These are phyloP conservation scores for Planiliza haematocheilus DNA, from an alignment of 2,113 vertebrate species.

Conservation along the genomic window DNA sequence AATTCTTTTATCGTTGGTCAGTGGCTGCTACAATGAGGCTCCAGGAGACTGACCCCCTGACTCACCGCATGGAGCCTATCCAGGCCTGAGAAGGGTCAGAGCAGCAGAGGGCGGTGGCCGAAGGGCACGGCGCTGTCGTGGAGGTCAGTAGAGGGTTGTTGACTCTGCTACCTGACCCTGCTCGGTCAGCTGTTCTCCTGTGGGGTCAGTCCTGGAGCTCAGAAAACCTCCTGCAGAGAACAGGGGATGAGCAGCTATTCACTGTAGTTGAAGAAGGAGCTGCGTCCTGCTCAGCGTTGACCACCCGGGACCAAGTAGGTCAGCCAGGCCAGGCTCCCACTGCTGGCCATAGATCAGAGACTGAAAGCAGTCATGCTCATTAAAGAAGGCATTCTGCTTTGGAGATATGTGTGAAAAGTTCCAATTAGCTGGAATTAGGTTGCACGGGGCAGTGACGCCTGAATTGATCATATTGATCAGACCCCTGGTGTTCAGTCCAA, in stretches of 20 bases:
- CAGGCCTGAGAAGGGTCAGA: slow-evolving; percentile 68
- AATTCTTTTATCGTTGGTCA: slow-evolving; percentile 75
- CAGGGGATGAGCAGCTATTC: slow-evolving; percentile 73
- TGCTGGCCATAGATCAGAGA: slow-evolving; percentile 61
- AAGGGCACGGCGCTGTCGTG: slow-evolving; percentile 52
- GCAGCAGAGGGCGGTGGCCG: slow-evolving; percentile 47
- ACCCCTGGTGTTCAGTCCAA: slow-evolving; percentile 28
- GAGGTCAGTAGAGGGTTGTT: slow-evolving; percentile 60
- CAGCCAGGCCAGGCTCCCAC: slow-evolving; percentile 69
- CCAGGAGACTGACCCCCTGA: slow-evolving; percentile 69
- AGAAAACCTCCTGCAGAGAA: slow-evolving; percentile 68
- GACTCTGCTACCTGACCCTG: slow-evolving; percentile 72
- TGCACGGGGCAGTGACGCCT: slow-evolving; percentile 36
- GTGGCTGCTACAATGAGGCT: slow-evolving; percentile 72
- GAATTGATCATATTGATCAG: slow-evolving; percentile 75
- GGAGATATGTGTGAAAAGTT: slow-evolving; percentile 77
- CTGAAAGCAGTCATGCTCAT: slow-evolving; percentile 68
- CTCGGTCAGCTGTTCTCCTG: slow-evolving; percentile 40
- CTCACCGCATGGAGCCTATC: slow-evolving; percentile 67
- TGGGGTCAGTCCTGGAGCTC: slow-evolving; percentile 67
- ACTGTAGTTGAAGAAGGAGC: slow-evolving; percentile 48
- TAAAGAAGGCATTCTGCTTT: slow-evolving; percentile 64
- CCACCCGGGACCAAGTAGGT: slow-evolving; percentile 66
- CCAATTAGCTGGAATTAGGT: slow-evolving; percentile 81
- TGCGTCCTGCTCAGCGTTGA: slow-evolving; percentile 62